Evolutionary conservation across 2,113 vertebrate species (phyloP).

Genomic region (Capreolus pygargus): DNA sequence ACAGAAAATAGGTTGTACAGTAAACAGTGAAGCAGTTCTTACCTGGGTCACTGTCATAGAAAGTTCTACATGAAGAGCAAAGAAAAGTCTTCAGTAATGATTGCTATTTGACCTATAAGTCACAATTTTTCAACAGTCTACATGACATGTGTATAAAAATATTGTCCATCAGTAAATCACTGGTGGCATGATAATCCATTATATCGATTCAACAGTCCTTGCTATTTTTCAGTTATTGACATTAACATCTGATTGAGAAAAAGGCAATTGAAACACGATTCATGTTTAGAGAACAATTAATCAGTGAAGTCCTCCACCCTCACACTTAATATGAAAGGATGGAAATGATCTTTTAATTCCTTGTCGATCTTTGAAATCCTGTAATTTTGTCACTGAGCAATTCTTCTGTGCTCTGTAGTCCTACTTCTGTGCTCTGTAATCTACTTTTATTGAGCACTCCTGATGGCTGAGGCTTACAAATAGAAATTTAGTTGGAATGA

Average conservation of each 20-base stretch:
- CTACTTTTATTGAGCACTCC: not conserved
- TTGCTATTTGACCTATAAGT: not conserved
- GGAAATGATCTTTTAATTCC: not conserved
- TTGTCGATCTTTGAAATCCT: not conserved
- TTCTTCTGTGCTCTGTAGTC: not conserved
- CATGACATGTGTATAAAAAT: not conserved
- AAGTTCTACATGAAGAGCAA: not conserved
- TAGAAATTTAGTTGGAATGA: not conserved
- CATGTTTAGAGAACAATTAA: not conserved
- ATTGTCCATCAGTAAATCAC: not conserved
- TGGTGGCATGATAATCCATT: not conserved
- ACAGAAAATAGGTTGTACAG: not conserved
- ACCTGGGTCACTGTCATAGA: not conserved
- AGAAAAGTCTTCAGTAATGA: not conserved
- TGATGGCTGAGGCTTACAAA: not conserved
- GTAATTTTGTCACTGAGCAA: not conserved
- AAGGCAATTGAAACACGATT: slow-evolving; percentile 16
- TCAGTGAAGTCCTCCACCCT: not conserved
- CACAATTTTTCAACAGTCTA: not conserved
- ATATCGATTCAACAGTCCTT: not conserved
- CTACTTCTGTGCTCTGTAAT: not conserved
- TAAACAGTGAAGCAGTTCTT: not conserved
- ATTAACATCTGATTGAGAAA: not conserved
- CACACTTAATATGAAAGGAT: not conserved
- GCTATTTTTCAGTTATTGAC: not conserved